Conservation (phyloP, 2,113 vertebrate species). For the Rhinoptilus africanus region DNA sequence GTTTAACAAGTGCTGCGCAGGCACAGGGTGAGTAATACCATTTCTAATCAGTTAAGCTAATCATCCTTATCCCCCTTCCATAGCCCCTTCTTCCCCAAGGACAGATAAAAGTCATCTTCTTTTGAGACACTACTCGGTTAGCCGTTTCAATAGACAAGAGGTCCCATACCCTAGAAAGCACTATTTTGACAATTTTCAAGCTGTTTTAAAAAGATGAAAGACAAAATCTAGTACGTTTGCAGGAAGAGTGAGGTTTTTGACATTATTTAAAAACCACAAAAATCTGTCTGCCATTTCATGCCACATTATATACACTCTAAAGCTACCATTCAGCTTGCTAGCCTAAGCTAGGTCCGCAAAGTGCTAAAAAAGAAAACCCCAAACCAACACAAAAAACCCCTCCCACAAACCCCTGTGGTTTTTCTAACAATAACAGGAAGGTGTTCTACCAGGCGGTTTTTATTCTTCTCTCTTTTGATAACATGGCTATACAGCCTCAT, state of each 20-base stretch:
- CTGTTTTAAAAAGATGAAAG: not conserved
- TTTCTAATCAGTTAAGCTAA: constrained; percentile 12
- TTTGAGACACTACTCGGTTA: not conserved
- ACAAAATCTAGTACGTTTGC: not conserved
- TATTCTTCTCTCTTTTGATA: not conserved
- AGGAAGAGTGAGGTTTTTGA: not conserved
- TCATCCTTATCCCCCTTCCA: not conserved
- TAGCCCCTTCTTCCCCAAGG: not conserved
- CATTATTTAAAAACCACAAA: not conserved
- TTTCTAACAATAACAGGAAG: not conserved
- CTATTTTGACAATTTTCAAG: not conserved
- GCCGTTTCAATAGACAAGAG: not conserved
- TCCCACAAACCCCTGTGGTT: not conserved
- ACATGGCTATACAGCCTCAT: not conserved
- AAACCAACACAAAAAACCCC: not conserved
- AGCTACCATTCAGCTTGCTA: not conserved
- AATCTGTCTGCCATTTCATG: not conserved
- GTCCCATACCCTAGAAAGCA: not conserved
- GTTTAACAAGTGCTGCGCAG: not conserved
- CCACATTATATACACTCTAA: not conserved
- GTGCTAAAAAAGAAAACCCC: not conserved
- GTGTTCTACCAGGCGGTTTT: not conserved
- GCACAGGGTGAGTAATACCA: not conserved
- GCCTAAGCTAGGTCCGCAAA: not conserved
- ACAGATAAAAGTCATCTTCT: not conserved